Base-by-base conservation (phyloP, 1,140 invertebrate species). In the Meteorus sp. region DNA sequence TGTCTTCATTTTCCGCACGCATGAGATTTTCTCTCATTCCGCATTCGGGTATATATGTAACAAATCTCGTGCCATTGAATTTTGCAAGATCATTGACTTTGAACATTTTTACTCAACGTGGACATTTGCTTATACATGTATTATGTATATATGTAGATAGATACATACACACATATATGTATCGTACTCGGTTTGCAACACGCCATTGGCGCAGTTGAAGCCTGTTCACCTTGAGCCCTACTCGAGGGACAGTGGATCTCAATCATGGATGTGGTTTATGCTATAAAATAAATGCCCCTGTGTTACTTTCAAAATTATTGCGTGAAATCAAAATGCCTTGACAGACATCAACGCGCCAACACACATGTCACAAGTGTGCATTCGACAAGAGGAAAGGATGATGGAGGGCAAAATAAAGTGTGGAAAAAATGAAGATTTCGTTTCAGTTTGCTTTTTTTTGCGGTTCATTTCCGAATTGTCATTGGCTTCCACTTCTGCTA, bases 151-250 rank as follows among this genome's bases (percentile, higher is more conserved):
- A 13, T 55, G 37, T 41, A 55, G 31, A 39, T 27, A 44, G 53
- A 44, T 44, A 41, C 43, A 44, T 55, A n/a, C n/a, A n/a, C n/a
- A n/a, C n/a, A 31, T 44, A 22, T 56, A 61, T 53, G 62, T 72
- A 67, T 71, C 64, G 63, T 62, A 66, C 66, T 39, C 27, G 63
- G n/a, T 59, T 48, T 61, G 58, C 60, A 63, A 65, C n/a, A n/a
- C 67, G 71, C 68, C 66, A 69, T 72, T 70, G 70, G 68, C n/a
- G n/a, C 71, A 71, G 73, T 74, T 73, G 69, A 74, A 76, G 73
- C 75, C 75, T 73, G 74, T 77, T 77, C 71, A 77, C 76, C 76
- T 77, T 78, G 76, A 76, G 74, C 70, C 72, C 72, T 67, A 39
- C 61, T 59, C 47, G 61, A 64, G 63, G n/a, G 60, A 56, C 76